These are phyloP conservation scores for Anastatus disparis DNA, from an alignment of 1,140 invertebrate genomes.

Conservation along the genomic window DNA sequence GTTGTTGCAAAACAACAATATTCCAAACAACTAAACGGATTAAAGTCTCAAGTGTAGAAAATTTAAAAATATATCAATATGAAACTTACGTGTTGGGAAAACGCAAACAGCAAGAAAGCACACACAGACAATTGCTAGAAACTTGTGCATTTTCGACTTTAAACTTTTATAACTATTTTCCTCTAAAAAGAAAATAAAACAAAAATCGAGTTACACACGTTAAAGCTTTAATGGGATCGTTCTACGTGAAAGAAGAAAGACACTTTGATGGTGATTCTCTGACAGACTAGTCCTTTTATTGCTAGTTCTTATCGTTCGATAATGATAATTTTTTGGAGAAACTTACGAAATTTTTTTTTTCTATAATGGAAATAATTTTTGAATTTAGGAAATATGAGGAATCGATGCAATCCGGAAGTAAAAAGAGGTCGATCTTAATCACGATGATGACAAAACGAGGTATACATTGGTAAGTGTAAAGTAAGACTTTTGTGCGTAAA, in stretches of 20 bases:
- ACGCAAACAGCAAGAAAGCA: slow-evolving; percentile 2
- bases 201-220: neutral
- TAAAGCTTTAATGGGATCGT: slow-evolving; percentile 1
- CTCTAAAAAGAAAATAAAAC: neutral
- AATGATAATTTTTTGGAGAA: neutral
- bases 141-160: slow-evolving; percentile 15
- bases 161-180: too few relatives aligned
- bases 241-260: too few relatives aligned
- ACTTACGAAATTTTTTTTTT: slow-evolving; percentile 17
- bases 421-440: slow-evolving; percentile 33
- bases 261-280: too few relatives aligned
- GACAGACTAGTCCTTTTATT: slow-evolving; percentile 28
- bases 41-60: too few relatives aligned
- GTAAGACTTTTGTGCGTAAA: too few relatives aligned
- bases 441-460: neutral
- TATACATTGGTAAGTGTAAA: too few relatives aligned
- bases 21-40: too few relatives aligned
- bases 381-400: too few relatives aligned
- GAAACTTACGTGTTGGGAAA: slow-evolving; percentile 29
- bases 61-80: too few relatives aligned
- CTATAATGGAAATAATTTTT: too few relatives aligned
- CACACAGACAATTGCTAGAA: neutral
- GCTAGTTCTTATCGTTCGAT: slow-evolving; percentile 17
- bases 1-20: too few relatives aligned
- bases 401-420: slow-evolving; percentile 13